A percentile compares a stretch with the other conserved stretches of the same genome.
These are phyloP conservation scores for Tragelaphus strepsiceros DNA, from an alignment of 2,113 vertebrate species.

Conservation along the genomic window DNA sequence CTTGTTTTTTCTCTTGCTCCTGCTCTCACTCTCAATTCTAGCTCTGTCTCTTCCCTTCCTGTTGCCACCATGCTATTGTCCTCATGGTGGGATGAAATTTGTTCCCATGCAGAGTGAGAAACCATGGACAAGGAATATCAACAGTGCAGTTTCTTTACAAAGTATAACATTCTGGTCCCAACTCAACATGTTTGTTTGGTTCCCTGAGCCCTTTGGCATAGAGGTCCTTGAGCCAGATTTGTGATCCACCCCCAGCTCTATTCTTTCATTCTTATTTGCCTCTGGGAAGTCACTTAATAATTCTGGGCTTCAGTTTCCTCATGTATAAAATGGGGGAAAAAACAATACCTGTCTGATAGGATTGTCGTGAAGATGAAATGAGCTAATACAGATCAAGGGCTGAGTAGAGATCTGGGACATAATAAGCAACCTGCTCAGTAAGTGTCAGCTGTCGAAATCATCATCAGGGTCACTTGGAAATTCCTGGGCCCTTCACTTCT, in stretches of 20 bases:
- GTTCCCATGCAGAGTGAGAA: background rate
- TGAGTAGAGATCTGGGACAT: background rate
- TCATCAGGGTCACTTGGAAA: background rate
- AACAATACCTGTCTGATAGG: background rate
- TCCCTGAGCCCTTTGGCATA: background rate
- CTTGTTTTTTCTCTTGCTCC: background rate
- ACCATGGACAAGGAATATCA: background rate
- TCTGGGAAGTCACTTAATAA: background rate
- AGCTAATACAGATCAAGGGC: background rate
- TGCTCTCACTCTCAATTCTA: background rate
- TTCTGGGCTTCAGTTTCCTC: background rate
- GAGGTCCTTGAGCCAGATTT: background rate
- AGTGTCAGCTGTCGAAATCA: background rate
- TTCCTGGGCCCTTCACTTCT: background rate
- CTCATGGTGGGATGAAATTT: background rate
- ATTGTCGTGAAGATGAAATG: background rate
- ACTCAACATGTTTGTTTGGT: background rate
- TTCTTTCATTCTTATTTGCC: background rate
- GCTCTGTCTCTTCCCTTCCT: background rate
- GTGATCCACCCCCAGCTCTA: background rate
- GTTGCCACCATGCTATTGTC: background rate
- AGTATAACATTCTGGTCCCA: background rate
- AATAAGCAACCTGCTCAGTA: background rate
- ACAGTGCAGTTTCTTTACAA: background rate
- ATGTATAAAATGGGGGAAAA: background rate